These are phyloP conservation scores for Geothlypis trichas DNA, from an alignment of 2,113 vertebrate species.

Conservation along the genomic window DNA sequence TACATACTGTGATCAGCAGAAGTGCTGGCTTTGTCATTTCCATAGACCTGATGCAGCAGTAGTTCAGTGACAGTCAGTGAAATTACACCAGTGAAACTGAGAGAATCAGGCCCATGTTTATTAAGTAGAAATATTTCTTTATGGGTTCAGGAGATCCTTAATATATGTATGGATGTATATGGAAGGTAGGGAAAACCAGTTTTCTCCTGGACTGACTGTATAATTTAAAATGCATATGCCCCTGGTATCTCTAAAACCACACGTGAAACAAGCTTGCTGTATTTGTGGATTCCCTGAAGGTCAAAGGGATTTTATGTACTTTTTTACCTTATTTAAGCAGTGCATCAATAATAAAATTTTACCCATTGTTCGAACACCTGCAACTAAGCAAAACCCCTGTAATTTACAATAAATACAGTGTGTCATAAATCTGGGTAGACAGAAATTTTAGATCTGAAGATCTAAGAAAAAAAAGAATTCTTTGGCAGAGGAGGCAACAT, in stretches of 20 bases:
- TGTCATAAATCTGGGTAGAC: background rate
- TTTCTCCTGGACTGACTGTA: background rate
- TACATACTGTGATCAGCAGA: background rate
- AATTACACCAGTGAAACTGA: background rate
- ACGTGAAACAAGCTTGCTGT: background rate
- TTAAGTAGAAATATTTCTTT: background rate
- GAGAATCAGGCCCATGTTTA: background rate
- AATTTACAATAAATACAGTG: background rate
- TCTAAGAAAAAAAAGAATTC: background rate
- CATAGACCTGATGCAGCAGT: background rate
- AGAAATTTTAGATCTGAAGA: background rate
- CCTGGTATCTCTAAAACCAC: background rate
- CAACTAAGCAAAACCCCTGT: background rate
- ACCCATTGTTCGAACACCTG: background rate
- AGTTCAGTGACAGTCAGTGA: background rate
- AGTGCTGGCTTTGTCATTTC: background rate
- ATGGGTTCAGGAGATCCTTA: background rate
- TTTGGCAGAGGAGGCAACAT: background rate
- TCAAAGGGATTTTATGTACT: background rate
- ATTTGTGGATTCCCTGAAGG: background rate
- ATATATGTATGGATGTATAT: background rate
- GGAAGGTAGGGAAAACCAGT: background rate
- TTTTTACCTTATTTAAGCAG: background rate
- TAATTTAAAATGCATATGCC: background rate
- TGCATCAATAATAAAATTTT: background rate